These are phyloP conservation scores for Procavia capensis DNA, from an alignment of 2,113 vertebrate species.

Conservation along the genomic window DNA sequence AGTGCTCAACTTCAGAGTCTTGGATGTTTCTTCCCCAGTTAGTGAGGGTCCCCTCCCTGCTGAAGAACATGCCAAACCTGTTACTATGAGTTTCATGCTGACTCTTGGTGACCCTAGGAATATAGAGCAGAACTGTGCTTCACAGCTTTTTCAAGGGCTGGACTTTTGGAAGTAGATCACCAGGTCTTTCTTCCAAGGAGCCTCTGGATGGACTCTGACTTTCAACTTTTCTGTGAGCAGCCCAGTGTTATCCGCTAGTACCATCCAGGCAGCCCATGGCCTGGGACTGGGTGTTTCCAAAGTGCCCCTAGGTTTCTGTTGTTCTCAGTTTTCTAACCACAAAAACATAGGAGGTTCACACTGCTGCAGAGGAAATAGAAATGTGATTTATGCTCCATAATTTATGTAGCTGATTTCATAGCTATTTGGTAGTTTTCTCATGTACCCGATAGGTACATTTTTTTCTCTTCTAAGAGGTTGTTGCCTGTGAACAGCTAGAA, in stretches of 20 bases:
- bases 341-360: not conserved
- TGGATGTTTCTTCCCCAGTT: not conserved
- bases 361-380: not conserved
- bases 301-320: not conserved
- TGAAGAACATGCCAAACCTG: not conserved
- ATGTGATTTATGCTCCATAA: not conserved
- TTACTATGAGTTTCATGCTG: too few relatives aligned
- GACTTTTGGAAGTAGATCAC: too few relatives aligned
- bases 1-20: not conserved
- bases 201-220: too few relatives aligned
- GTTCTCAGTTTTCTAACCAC: not conserved
- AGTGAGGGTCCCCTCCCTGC: not conserved
- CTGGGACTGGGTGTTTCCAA: not conserved
- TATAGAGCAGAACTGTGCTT: too few relatives aligned
- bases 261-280: too few relatives aligned
- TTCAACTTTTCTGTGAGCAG: too few relatives aligned
- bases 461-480: not conserved
- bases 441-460: not conserved
- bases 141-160: too few relatives aligned
- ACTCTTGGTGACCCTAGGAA: too few relatives aligned
- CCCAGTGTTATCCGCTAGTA: too few relatives aligned
- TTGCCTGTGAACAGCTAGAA: not conserved
- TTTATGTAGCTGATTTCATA: constrained; percentile 10
- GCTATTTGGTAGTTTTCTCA: not conserved
- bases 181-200: too few relatives aligned